Evolutionary conservation across 2,113 vertebrate species (phyloP), one percentile per base, ranked within the genome.

Genomic region (Monopterus albus): DNA sequence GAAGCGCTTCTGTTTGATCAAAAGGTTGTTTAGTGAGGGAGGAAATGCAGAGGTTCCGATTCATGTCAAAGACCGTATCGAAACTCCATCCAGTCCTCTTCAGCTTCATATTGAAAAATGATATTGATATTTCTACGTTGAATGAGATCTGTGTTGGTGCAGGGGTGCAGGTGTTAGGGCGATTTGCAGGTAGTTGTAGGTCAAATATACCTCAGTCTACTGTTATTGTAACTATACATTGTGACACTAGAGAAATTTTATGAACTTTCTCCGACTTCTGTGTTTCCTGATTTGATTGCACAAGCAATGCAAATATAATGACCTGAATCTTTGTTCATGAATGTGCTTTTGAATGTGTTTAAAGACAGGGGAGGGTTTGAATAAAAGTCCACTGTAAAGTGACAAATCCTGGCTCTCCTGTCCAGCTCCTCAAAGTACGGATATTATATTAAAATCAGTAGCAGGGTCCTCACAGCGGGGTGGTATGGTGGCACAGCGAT

Each of bases 1-100:
- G 66, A 69, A 49, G 59, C 28, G 57, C 51, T 50, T 23, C 79
- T 84, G 75, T 86, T 88, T 87, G 84, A 91, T 88, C 86, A 87
- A 79, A 72, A 72, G 66, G 65, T 63, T 75, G 49, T 82, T 55
- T 63, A 39, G 55, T 46, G 11, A 51, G 72, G 18, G 60, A 77
- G 72, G 78, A 78, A 86, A 74, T 43, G 68, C 74, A 64, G 62
- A 79, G 65, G 39, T 71, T 60, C 49, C 72, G 58, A 64, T 81
- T 66, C 18, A 47, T 72, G 82, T 81, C 65, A 82, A 76, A 83
- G 52, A 49, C 35, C 0, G 1, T 15, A 20, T 26, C 21, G 52
- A 69, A n/a, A 21, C 62, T 75, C 61, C 60, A 29, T 43, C 26
- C n/a, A 33, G 13, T 51, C 50, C 38, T 68, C 51, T 70, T 67